Evolutionary conservation across 2,888 invertebrate species (phyloP), one percentile per base, ranked within the genome.

Genomic region (Epinotia bilunana): DNA sequence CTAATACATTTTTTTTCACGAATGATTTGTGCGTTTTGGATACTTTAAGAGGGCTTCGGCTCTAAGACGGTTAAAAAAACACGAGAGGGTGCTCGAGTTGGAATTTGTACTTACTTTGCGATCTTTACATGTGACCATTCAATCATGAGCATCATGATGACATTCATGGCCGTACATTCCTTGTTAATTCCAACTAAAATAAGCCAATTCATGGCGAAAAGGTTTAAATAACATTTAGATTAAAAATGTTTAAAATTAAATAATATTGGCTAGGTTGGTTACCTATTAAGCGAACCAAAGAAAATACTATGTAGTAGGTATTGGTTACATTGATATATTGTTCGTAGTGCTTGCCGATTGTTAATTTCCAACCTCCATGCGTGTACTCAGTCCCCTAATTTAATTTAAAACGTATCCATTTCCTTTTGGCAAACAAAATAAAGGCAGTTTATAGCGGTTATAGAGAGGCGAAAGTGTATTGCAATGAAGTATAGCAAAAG

Each of bases 401-500:
- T 87, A 90, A 91, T 91, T 88, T 87, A 87, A 88, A 88, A 87
- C 85, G 86, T 90, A 90, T 90, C 88, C 89, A 90, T 89, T 92
- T 90, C 87, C 89, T 91, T 88, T 90, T 88, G 85, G 87, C 90
- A 91, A 92, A 92, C 88, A 91, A 88, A 91, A 89, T 89, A 89
- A 89, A 89, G 86, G 84, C 85, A 86, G 90, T 90, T 91, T 89
- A 90, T 87, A 90, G 90, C 88, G 90, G 90, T 92, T 90, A 90
- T 91, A 87, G 88, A 88, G 86, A 86, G 87, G 87, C 91, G 89
- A 92, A 92, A 93, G 91, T 89, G 88, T 90, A 91, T 88, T 91
- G 92, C 91, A 90, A 89, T 90, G 88, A 88, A 90, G 90, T 90
- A 88, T 89, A 90, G 89, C 90, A 90, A 91, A 89, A 86, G 90